Evolutionary conservation across 2,113 vertebrate genomes (phyloP).

Genomic region (Brachyistius frenatus): DNA sequence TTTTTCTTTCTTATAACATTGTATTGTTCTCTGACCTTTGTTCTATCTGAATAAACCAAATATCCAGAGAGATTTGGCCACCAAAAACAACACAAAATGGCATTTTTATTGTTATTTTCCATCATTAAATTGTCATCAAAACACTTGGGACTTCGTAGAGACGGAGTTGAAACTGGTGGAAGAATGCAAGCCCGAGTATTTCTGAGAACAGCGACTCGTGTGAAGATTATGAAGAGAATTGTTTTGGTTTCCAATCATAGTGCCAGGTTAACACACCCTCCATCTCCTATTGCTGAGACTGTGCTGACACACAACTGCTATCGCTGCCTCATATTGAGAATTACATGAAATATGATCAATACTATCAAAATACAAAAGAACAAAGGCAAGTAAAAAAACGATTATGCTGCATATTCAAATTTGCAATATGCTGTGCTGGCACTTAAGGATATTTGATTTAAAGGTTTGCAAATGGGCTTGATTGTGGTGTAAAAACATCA

Average conservation of each 20-base stretch:
- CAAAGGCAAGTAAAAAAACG: constrained; percentile 50
- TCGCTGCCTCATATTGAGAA: constrained; percentile 27
- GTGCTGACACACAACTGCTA: constrained; percentile 42
- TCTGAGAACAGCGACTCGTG: constrained; percentile 44
- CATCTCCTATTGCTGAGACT: constrained; percentile 26
- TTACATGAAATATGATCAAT: constrained; percentile 58
- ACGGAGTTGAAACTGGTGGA: background rate
- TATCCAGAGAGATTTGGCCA: constrained; percentile 24
- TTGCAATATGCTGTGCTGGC: constrained; percentile 58
- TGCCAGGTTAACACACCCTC: constrained; percentile 55
- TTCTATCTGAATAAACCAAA: constrained; percentile 1
- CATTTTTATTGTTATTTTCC: constrained; percentile 27
- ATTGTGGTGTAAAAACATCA: constrained; percentile 79
- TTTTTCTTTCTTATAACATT: constrained; percentile 21
- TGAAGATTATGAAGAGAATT: constrained; percentile 51
- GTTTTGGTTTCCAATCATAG: constrained; percentile 58
- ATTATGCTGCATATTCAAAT: constrained; percentile 67
- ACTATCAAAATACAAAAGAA: constrained; percentile 60
- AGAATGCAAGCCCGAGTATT: constrained; percentile 28
- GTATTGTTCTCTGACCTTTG: constrained; percentile 8
- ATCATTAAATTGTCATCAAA: constrained; percentile 43
- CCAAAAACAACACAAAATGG: background rate
- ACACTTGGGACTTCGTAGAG: constrained; percentile 22
- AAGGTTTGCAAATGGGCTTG: constrained; percentile 78
- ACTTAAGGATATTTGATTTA: constrained; percentile 75